phyloP scores from a whole-genome alignment of 2,113 vertebrate species.

The Sinocyclocheilus maitianheensis region DNA sequence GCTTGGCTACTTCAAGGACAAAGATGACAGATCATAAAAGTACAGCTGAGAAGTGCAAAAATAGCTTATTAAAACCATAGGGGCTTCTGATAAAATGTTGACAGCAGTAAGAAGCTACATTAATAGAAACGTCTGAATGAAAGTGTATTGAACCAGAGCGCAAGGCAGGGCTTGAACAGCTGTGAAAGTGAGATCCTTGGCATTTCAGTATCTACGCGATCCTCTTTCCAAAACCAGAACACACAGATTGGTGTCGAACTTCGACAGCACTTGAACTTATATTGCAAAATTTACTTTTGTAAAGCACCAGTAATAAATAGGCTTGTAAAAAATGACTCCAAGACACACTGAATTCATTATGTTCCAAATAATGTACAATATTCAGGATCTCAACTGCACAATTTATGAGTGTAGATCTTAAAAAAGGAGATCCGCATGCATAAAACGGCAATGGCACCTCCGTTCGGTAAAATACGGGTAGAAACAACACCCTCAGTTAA shows the following conservation, averaged over 20 bases:
- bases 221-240: conserved; percentile 61
- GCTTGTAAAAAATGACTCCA: conserved; percentile 58
- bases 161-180: conserved; percentile 59
- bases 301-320: conserved; percentile 72
- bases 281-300: conserved; percentile 57
- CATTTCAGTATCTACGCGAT: conserved; percentile 45
- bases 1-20: conserved; percentile 40
- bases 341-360: conserved; percentile 50
- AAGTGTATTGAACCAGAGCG: conserved; percentile 63
- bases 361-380: conserved; percentile 55
- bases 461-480: conserved; percentile 26
- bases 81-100: conserved; percentile 50
- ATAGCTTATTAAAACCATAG: conserved; percentile 62
- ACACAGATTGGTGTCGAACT: conserved; percentile 24
- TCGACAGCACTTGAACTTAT: conserved; percentile 32
- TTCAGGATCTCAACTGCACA: conserved; percentile 54
- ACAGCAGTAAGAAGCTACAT: conserved; percentile 57
- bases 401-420: conserved; percentile 38
- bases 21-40: conserved; percentile 40
- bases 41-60: conserved; percentile 62
- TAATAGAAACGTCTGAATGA: conserved; percentile 54
- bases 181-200: conserved; percentile 52
- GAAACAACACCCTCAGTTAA: conserved; percentile 40
- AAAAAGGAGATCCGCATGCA: conserved; percentile 38
- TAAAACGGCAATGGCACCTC: conserved; percentile 51